Percentiles rank a stretch among this genome's conserved stretches.
These are phyloP conservation scores for Petrolisthes cinctipes DNA, from an alignment of 2,888 invertebrate genomes.

Conservation along the genomic window DNA sequence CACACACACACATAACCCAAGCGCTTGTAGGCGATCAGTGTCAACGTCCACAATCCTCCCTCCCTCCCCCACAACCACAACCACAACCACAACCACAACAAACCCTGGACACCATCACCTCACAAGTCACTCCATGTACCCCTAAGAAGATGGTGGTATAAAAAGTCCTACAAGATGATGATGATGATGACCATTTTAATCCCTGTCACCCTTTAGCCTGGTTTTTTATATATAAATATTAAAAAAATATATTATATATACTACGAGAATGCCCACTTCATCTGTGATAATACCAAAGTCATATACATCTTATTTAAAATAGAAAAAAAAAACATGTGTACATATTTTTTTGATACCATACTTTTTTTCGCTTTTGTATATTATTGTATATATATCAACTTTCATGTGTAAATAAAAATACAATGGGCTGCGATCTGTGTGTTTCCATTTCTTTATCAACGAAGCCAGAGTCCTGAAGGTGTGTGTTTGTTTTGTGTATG, in stretches of 20 bases:
- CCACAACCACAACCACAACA: no score
- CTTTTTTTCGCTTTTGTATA: slow-evolving; percentile 48
- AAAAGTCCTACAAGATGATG: no score
- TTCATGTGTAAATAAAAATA: slow-evolving; percentile 52
- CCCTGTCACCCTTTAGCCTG: no score
- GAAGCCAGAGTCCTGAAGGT: background rate
- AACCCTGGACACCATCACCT: no score
- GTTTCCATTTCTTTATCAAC: slow-evolving; percentile 14
- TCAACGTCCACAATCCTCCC: no score
- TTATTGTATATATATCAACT: slow-evolving; percentile 42
- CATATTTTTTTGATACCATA: slow-evolving; percentile 54
- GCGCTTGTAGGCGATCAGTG: background rate
- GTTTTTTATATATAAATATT: background rate
- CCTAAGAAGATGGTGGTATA: no score
- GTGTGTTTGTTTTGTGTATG: background rate
- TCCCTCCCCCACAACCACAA: no score
- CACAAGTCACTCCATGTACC: no score
- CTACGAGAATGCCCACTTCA: slow-evolving; percentile 49
- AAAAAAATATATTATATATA: slow-evolving; percentile 16
- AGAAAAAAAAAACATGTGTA: slow-evolving; percentile 38
- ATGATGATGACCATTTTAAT: no score
- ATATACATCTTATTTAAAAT: slow-evolving; percentile 55
- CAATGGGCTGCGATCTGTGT: slow-evolving; percentile 38
- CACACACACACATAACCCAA: background rate
- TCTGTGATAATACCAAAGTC: slow-evolving; percentile 62